phyloP scores from a whole-genome alignment of 2,797 vertebrate genomes.

The Ptychadena robeensis region DNA sequence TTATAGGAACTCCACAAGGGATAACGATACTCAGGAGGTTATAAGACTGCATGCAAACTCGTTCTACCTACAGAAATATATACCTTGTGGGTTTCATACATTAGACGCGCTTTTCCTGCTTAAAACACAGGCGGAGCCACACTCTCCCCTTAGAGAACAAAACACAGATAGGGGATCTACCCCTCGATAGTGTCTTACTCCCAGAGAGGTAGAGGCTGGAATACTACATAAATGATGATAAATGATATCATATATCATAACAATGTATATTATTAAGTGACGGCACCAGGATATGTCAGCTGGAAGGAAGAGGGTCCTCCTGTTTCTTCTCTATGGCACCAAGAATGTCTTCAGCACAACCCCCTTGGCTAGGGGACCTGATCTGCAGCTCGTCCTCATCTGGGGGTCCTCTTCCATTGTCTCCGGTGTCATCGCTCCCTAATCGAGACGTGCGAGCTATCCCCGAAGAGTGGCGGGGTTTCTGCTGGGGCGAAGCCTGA shows the following conservation, averaged over 20 bases:
- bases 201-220: neutral
- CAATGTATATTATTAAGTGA: neutral
- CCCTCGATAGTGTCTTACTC: no score
- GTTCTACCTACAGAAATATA: no score
- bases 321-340: no score
- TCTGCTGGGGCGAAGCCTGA: slow-evolving; percentile 90
- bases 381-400: slow-evolving; percentile 92
- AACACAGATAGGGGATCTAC: no score
- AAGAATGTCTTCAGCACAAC: no score
- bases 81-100: neutral
- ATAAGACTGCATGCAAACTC: no score
- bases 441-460: slow-evolving; percentile 88
- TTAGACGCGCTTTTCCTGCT: neutral
- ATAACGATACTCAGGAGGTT: no score
- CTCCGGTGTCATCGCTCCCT: slow-evolving; percentile 79
- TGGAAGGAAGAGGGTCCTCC: no score
- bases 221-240: no score
- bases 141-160: no score
- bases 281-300: neutral
- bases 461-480: slow-evolving; percentile 84
- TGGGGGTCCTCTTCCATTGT: slow-evolving; percentile 81
- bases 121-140: no score
- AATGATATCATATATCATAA: neutral
- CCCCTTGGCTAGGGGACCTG: slow-evolving; percentile 83
- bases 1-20: no score